A percentile compares a stretch with the other conserved stretches of the same genome.
phyloP scores from a whole-genome alignment of 2,797 vertebrate genomes.

The Manis javanica region DNA sequence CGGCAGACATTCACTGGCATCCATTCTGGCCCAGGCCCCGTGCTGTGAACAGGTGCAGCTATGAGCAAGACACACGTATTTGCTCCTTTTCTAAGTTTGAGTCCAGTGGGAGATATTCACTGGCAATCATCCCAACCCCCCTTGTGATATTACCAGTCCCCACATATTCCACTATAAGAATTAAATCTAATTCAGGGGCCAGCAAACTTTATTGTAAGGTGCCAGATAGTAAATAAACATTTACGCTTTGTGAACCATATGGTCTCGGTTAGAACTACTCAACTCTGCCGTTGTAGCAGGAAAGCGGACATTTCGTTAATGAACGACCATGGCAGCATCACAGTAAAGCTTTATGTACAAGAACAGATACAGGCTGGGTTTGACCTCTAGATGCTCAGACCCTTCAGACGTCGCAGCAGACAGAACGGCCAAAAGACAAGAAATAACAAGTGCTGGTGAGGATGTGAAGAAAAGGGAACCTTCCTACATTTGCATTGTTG shows the following conservation, averaged over 20 bases:
- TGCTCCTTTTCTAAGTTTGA: neutral
- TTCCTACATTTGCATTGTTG: too few relatives aligned
- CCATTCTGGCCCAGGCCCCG: neutral
- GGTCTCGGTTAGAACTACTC: neutral
- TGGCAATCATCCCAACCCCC: neutral
- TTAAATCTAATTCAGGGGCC: neutral
- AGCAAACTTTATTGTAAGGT: neutral
- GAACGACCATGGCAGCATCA: neutral
- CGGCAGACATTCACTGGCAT: neutral
- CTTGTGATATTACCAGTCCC: neutral
- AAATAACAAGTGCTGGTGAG: too few relatives aligned
- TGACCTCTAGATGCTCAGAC: neutral
- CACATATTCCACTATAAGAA: neutral
- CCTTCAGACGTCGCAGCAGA: too few relatives aligned
- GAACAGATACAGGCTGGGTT: neutral
- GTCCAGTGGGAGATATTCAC: neutral
- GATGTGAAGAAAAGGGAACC: too few relatives aligned
- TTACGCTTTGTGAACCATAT: neutral
- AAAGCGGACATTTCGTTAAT: neutral
- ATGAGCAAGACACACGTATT: neutral
- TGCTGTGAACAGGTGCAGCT: neutral
- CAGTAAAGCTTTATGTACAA: slow-evolving; percentile 32
- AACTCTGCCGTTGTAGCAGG: neutral
- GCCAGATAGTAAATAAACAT: neutral
- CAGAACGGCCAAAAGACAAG: too few relatives aligned